phyloP scores from a whole-genome alignment of 2,888 invertebrate genomes.

The Melanophora roralis region DNA sequence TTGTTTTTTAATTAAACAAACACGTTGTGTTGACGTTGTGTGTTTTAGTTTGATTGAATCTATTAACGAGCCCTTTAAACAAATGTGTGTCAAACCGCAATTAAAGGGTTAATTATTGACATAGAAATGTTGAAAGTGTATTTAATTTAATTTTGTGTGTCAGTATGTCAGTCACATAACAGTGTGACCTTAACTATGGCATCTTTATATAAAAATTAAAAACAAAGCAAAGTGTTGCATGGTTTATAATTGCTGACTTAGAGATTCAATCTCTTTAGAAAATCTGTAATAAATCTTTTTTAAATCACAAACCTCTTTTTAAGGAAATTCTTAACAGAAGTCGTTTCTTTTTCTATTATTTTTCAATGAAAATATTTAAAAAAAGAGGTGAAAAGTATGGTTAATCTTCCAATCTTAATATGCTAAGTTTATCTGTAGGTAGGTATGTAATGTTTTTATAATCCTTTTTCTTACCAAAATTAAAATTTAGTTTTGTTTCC shows the following conservation, averaged over 20 bases:
- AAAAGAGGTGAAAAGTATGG: no score
- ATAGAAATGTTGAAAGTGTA: neutral
- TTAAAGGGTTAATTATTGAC: constrained; percentile 18
- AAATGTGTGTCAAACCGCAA: neutral
- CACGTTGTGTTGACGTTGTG: neutral
- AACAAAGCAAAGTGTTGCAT: neutral
- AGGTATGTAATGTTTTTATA: no score
- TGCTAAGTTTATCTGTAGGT: no score
- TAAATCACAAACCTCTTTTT: neutral
- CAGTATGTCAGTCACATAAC: constrained; percentile 29
- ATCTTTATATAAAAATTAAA: neutral
- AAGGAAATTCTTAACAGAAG: no score
- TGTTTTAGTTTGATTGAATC: constrained; percentile 33
- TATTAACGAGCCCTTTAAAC: constrained; percentile 21
- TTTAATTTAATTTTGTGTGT: constrained; percentile 29
- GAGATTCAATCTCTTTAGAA: neutral
- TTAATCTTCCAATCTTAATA: constrained; percentile 4
- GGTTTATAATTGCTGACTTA: neutral
- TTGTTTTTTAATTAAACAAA: constrained; percentile 26
- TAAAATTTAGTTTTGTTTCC: no score
- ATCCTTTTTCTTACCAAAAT: no score
- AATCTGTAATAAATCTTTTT: neutral
- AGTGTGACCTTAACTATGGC: constrained; percentile 16
- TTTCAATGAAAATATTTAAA: no score
- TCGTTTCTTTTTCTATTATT: neutral